Evolutionary conservation across 2,113 vertebrate species (phyloP).

Genomic region (Agapornis roseicollis): DNA sequence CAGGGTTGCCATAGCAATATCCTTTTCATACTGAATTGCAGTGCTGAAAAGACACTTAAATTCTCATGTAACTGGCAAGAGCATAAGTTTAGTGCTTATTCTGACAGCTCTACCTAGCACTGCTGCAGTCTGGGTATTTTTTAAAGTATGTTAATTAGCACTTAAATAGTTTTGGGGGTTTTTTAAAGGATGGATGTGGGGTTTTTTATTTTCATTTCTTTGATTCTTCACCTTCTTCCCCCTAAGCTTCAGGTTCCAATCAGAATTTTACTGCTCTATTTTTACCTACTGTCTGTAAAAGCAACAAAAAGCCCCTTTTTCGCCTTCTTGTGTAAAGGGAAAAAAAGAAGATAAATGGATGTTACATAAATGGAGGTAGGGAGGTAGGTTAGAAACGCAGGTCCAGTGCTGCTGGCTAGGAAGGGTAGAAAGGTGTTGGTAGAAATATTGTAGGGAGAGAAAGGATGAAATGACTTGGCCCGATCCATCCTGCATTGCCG

Average conservation of each 20-base stretch:
- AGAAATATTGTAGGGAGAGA: neutral
- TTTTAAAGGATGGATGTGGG: slow-evolving; percentile 31
- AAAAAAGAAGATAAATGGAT: neutral
- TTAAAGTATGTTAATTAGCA: slow-evolving; percentile 65
- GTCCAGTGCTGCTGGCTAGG: neutral
- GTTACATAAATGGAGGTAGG: slow-evolving; percentile 43
- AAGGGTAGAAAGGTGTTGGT: neutral
- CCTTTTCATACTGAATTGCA: neutral
- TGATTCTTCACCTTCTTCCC: slow-evolving; percentile 50
- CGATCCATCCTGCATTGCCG: neutral
- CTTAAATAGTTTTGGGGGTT: neutral
- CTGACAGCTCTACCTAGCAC: slow-evolving; percentile 58
- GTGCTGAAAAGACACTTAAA: slow-evolving; percentile 54
- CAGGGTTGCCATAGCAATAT: slow-evolving; percentile 60
- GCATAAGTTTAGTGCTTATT: slow-evolving; percentile 61
- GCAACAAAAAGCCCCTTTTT: slow-evolving; percentile 29
- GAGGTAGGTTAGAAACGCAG: neutral
- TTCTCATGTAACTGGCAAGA: slow-evolving; percentile 51
- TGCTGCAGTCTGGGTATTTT: slow-evolving; percentile 60
- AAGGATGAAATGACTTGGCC: neutral
- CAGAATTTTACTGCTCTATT: slow-evolving; percentile 55
- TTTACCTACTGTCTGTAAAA: slow-evolving; percentile 56
- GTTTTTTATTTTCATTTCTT: slow-evolving; percentile 53
- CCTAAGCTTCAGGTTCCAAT: slow-evolving; percentile 50
- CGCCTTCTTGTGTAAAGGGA: neutral